Conservation (phyloP, 2,888 invertebrate species). For the Cheilosia impressa region DNA sequence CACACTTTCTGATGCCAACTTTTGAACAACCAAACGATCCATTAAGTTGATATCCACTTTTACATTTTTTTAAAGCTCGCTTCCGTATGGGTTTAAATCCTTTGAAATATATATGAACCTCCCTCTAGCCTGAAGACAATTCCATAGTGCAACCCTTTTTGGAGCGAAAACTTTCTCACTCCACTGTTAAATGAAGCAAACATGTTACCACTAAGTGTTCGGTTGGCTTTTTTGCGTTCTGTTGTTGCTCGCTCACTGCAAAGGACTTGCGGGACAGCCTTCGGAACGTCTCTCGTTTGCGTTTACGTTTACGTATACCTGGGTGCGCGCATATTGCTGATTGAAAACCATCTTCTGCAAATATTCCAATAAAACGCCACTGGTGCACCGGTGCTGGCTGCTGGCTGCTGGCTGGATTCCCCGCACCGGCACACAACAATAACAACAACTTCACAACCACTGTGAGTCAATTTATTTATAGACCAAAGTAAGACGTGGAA, state of each 20-base stretch:
- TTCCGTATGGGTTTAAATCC: neutral
- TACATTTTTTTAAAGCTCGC: too few species aligned
- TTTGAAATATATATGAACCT: neutral
- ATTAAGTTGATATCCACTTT: too few species aligned
- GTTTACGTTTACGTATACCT: constrained; percentile 66
- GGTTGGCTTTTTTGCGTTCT: constrained; percentile 24
- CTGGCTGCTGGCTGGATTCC: constrained; percentile 13
- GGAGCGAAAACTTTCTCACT: constrained; percentile 28
- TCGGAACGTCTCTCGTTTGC: constrained; percentile 47
- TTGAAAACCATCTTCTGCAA: constrained; percentile 75
- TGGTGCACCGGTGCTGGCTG: constrained; percentile 63
- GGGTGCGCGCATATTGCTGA: constrained; percentile 72
- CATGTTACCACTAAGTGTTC: constrained; percentile 65
- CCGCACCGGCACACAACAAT: constrained; percentile 6
- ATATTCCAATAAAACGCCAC: constrained; percentile 74
- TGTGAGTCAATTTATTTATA: constrained; percentile 73
- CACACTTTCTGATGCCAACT: too few species aligned
- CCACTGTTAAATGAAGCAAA: constrained; percentile 57
- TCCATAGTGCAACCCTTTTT: neutral
- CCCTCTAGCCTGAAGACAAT: neutral
- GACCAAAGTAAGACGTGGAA: constrained; percentile 67
- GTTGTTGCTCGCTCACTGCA: constrained; percentile 6
- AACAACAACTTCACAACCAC: constrained; percentile 47
- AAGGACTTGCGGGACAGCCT: constrained; percentile 51
- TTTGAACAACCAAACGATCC: too few species aligned